These are phyloP conservation scores for Dysmachus trigonus DNA, from an alignment of 2,888 invertebrate genomes.

Conservation along the genomic window DNA sequence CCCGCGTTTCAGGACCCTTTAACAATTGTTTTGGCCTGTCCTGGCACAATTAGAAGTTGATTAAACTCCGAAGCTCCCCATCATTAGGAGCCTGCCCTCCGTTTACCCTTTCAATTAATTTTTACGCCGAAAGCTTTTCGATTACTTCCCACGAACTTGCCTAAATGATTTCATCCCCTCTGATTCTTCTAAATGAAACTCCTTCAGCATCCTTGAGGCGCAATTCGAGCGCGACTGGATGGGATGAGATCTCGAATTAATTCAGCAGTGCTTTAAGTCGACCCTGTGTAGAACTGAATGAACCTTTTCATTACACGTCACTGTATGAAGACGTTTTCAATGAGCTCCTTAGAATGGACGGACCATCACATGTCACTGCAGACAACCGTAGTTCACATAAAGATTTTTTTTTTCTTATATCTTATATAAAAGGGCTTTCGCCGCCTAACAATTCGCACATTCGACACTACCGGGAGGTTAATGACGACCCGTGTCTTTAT, in stretches of 20 bases:
- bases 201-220: background rate
- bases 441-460: background rate
- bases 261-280: background rate
- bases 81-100: background rate
- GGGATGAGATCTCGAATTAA: background rate
- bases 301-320: background rate
- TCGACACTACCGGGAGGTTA: background rate
- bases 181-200: background rate
- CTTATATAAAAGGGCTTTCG: background rate
- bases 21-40: background rate
- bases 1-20: background rate
- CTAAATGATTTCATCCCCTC: background rate
- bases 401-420: background rate
- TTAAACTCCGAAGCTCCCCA: background rate
- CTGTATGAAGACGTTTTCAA: background rate
- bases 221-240: background rate
- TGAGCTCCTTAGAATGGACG: background rate
- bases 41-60: background rate
- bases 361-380: background rate
- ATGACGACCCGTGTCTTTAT: background rate
- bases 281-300: background rate
- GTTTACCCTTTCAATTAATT: conserved; percentile 2
- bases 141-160: background rate
- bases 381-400: background rate
- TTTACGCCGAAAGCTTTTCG: background rate